Base-by-base conservation (phyloP, 2,888 invertebrate species). In the Anorthoa munda region DNA sequence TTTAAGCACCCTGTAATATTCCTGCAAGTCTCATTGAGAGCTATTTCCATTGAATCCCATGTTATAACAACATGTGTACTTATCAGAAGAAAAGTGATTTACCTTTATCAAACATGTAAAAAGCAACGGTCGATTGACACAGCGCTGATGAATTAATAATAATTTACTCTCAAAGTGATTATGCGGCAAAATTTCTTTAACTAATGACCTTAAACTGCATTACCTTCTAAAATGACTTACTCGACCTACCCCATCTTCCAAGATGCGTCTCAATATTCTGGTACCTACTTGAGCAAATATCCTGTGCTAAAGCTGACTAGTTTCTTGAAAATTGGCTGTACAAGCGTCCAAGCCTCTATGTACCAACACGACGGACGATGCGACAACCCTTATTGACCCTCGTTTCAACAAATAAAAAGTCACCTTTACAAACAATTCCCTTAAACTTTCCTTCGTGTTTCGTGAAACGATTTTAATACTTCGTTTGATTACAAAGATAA, bases 381-480 rank as follows among this genome's bases (percentile, higher is more conserved):
- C 75, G 15, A 53, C 18, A 51, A 12, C 23, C 31, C 23, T 75
- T 46, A 45, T 23, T 63, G 7, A 59, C 26, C 13, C 11, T 21
- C 39, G 48, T 13, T 56, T 51, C 11, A 56, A 63, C n/a, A 51
- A 60, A 60, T 56, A 59, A 48, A 26, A 46, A 26, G 21, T 39
- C 50, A 66, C 23, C 11, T 67, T 51, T 13, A 18, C 53, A 68
- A 66, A 69, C 56, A 26, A 64, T 51, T 59, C 13, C 23, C 45
- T 39, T 39, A 39, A 39, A 9, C 39, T 39, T 39, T 39, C 39
- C 39, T 53, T 72, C 39, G 51, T 39, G 63, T 69, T 77, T 60
- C 67, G 55, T 83, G 71, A 63, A 72, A 77, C 58, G 15, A 83
- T 81, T 72, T 72, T 31, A 73, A 75, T 67, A 77, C 63, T 55